Conservation (phyloP, 1,140 invertebrate genomes). For the Zaprionus davidi region DNA sequence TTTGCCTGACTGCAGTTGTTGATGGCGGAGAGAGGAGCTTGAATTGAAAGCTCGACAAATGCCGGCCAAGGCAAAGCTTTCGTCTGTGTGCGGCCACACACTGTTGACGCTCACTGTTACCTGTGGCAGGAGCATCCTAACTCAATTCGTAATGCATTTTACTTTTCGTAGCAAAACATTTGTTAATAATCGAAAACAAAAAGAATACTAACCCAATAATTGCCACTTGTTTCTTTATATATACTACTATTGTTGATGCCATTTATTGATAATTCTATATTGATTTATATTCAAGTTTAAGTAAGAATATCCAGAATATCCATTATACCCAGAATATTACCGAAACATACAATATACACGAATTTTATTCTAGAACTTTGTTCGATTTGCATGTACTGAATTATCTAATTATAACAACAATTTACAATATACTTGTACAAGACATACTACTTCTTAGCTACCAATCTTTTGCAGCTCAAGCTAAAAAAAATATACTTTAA, state of each 20-base stretch:
- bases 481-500: conserved; percentile 10
- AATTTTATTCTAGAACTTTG: conserved; percentile 70
- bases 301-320: not conserved
- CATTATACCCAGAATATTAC: not conserved
- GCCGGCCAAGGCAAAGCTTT: conserved; percentile 66
- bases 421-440: conserved; percentile 58
- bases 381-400: conserved; percentile 75
- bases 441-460: conserved; percentile 49
- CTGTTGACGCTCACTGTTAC: conserved; percentile 44
- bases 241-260: conserved; percentile 65
- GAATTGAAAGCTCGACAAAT: conserved; percentile 35
- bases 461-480: conserved; percentile 62
- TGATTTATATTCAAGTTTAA: conserved; percentile 43
- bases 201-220: conserved; percentile 55
- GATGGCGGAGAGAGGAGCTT: not conserved
- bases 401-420: conserved; percentile 47
- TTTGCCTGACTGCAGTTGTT: conserved; percentile 60
- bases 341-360: conserved; percentile 39
- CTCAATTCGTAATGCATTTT: conserved; percentile 56
- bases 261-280: conserved; percentile 44
- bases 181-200: conserved; percentile 40
- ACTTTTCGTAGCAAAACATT: conserved; percentile 58
- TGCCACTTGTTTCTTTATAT: conserved; percentile 36
- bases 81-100: conserved; percentile 46
- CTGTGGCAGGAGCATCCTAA: conserved; percentile 16